Base-by-base conservation (phyloP, 2,888 invertebrate genomes). In the Caenorhabditis doughertyi region DNA sequence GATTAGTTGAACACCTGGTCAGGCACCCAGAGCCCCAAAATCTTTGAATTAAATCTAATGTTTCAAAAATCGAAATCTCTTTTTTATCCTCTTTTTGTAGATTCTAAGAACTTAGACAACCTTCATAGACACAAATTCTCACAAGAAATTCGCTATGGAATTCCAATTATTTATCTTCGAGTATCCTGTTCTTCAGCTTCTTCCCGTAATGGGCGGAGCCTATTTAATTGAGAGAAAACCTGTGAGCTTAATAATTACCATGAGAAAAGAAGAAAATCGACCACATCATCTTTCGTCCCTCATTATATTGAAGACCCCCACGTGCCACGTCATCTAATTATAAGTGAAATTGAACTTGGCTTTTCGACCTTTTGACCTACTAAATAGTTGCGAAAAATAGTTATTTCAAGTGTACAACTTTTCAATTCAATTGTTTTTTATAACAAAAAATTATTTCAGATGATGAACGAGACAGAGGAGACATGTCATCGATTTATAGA, bases 401-500 rank as follows among this genome's bases (percentile, higher is more conserved):
- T 23, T 58, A 18, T 39, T 25, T 21, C 21, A 58, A n/a, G n/a
- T n/a, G n/a, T n/a, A n/a, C n/a, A n/a, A n/a, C n/a, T n/a, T n/a
- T n/a, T n/a, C n/a, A n/a, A n/a, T n/a, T n/a, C n/a, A n/a, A n/a
- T n/a, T 32, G 32, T 32, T 7, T 9, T 7, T 32, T 32, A 9
- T 32, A 7, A 32, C 32, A 32, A 32, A 4, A 32, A 7, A 32
- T 32, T 11, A 2, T 71, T 84, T 47, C 84, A 84, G 84, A 84
- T 84, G 84, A 62, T 51, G n/a, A 84, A 84, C 73, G 80, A 73
- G 42, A 74, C 83, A 9, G 81, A 83, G 23, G 76, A 80, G 27
- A 44, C 73, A 32, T 89, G 89, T 70, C 62, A 84, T 16, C 76
- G 87, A 44, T 89, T 82, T 73, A 84, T 88, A 39, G 89, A 89